Conservation (phyloP, 2,888 invertebrate genomes). For the Hoplodrina ambigua region DNA sequence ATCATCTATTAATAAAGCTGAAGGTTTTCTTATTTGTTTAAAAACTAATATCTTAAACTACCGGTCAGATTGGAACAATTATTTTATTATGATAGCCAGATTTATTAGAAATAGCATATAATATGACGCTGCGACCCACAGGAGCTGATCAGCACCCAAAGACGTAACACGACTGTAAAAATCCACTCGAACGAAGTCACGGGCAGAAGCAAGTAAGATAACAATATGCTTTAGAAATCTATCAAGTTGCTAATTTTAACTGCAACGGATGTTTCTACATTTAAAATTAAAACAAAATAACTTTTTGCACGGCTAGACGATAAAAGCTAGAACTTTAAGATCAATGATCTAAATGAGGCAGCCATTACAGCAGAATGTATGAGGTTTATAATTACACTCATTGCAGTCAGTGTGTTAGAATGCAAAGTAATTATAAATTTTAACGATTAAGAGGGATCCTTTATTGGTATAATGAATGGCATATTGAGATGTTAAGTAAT, state of each 20-base stretch:
- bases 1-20: neutral
- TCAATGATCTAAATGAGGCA: constrained; percentile 40
- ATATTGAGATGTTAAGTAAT: constrained; percentile 60
- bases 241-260: constrained; percentile 1
- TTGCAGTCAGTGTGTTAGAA: constrained; percentile 50
- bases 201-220: neutral
- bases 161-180: no score
- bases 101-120: no score
- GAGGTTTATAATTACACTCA: constrained; percentile 38
- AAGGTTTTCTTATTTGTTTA: no score
- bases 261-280: neutral
- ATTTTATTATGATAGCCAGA: no score
- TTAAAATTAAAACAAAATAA: constrained; percentile 14
- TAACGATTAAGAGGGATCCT: constrained; percentile 52
- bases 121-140: no score
- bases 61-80: no score
- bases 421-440: constrained; percentile 61
- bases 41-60: no score
- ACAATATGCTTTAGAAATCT: no score
- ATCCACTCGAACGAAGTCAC: no score
- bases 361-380: constrained; percentile 40
- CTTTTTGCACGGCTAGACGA: neutral
- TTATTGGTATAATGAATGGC: constrained; percentile 52
- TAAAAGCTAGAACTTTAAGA: constrained; percentile 27
- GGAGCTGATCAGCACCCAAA: no score